phyloP scores from a whole-genome alignment of 1,140 invertebrate genomes.

The Spodoptera frugiperda region DNA sequence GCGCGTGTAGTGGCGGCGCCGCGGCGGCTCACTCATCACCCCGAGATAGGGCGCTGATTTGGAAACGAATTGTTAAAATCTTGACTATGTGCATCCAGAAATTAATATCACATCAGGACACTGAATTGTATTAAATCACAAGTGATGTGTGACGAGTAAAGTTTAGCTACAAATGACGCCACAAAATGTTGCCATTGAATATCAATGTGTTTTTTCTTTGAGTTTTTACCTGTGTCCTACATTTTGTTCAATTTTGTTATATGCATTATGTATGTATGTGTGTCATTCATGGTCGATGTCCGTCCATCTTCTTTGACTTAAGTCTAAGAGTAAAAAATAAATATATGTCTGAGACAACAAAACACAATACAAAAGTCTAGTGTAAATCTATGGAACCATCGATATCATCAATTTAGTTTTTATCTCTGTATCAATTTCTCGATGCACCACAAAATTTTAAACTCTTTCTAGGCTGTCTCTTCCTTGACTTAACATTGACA shows the following conservation, averaged over 20 bases:
- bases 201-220: background rate
- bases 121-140: background rate
- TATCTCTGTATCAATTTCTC: constrained; percentile 26
- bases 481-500: constrained; percentile 57
- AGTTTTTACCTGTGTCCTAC: background rate
- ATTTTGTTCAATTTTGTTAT: background rate
- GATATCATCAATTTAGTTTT: background rate
- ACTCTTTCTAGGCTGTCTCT: constrained; percentile 48
- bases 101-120: constrained; percentile 7
- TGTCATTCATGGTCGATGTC: background rate
- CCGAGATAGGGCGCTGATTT: constrained; percentile 53
- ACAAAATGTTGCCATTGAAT: background rate
- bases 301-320: too few species aligned
- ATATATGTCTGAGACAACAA: too few species aligned
- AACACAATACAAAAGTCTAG: too few species aligned
- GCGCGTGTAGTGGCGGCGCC: constrained; percentile 74
- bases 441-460: constrained; percentile 38
- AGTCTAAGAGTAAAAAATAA: too few species aligned
- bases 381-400: too few species aligned
- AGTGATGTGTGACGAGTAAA: background rate
- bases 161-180: background rate
- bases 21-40: constrained; percentile 62
- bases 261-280: background rate
- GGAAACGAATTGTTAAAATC: constrained; percentile 15
- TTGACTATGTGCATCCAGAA: constrained; percentile 45